Evolutionary conservation across 2,113 vertebrate species (phyloP), one percentile per base, ranked within the genome.

Genomic region (Caranx ignobilis): DNA sequence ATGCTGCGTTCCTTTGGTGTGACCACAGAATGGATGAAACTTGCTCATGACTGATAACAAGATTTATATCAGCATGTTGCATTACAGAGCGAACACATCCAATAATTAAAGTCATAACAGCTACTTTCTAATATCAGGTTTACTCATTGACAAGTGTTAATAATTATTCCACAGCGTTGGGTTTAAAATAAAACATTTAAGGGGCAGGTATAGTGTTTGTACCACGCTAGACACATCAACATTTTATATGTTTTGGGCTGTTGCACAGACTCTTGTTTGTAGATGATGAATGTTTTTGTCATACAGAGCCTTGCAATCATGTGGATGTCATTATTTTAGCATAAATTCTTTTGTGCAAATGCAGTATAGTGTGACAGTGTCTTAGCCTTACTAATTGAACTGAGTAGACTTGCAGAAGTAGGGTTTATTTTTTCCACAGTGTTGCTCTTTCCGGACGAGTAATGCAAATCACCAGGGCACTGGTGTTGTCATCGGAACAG

Each of bases 1-100:
- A 31, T 16, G 62, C 31, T 12, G 11, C 52, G n/a, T 52, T 45
- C 10, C 8, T 18, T 4, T 10, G 6, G 5, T 54, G 43, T 52
- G 75, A 41, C 56, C 34, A n/a, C 48, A 68, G 48, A 54, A 15
- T 35, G 19, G 16, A 3, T 57, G n/a, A 41, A 72, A 57, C 50
- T n/a, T 32, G 32, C 18, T 3, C 26, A n/a, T 56, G 48, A 18
- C 3, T 2, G 43, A 31, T 59, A 59, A 59, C 3, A 52, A 11
- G 26, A 82, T 67, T 32, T 37, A 56, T 35, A 45, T 41, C 39
- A 2, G 39, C 39, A 41, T 9, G 18, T 19, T 50, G 16, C 48
- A n/a, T 3, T 50, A 50, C 48, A 50, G 2, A 50, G 48, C 19
- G 5, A 48, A 15, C 18, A 18, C 26, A 54, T 48, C 7, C 3